Percentiles rank a stretch among this genome's conserved stretches.
Evolutionary conservation across 2,797 vertebrate genomes (phyloP).

Genomic region (Pogonophryne albipinna): DNA sequence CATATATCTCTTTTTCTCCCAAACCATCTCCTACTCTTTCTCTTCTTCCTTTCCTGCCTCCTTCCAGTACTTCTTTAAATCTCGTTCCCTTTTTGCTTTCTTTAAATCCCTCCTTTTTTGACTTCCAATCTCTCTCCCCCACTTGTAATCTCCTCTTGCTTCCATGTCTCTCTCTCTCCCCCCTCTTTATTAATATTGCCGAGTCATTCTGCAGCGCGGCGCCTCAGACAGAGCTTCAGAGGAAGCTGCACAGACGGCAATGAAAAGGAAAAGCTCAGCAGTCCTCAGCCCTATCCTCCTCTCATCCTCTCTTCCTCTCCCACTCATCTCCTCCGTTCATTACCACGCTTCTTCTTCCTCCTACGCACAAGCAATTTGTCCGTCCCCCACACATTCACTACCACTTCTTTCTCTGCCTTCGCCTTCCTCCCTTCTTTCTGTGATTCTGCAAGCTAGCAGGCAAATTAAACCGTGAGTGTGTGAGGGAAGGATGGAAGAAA

Average conservation of each 20-base stretch:
- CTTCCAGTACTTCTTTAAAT: background rate
- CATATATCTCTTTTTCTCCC: background rate
- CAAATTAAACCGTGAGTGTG: background rate
- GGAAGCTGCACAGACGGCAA: constrained; percentile 39
- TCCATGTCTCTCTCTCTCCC: background rate
- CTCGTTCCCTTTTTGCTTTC: no score
- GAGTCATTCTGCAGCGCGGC: constrained; percentile 72
- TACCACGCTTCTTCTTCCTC: background rate
- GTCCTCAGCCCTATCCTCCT: constrained; percentile 30
- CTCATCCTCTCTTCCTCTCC: background rate
- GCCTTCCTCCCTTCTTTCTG: background rate
- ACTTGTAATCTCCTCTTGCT: background rate
- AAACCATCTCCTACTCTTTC: background rate
- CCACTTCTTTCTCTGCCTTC: background rate
- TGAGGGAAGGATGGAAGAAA: background rate
- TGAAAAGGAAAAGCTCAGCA: constrained; percentile 70
- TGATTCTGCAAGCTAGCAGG: background rate
- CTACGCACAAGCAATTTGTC: constrained; percentile 1
- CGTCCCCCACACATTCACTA: background rate
- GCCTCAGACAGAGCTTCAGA: constrained; percentile 37
- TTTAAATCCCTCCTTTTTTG: no score
- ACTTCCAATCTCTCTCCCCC: no score
- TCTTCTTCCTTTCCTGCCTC: background rate
- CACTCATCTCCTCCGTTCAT: constrained; percentile 21
- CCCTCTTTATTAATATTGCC: constrained; percentile 45